These are phyloP conservation scores for Dryomyza anilis DNA, from an alignment of 2,888 invertebrate genomes.

Conservation along the genomic window DNA sequence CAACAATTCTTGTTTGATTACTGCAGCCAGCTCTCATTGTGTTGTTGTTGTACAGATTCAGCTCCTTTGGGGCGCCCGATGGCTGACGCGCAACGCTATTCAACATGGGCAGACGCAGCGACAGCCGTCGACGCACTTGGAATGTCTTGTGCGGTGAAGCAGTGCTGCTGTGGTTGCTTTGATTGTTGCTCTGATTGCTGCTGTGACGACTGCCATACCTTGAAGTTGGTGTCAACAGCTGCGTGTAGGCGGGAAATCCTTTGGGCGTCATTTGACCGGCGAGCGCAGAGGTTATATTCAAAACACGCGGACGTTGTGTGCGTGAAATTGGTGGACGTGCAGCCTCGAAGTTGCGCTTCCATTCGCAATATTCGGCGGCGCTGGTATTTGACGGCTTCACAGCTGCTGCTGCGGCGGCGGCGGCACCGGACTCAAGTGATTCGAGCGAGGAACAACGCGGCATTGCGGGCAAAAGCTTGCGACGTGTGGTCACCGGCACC, in stretches of 20 bases:
- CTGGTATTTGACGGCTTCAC: not conserved
- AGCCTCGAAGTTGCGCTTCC: not conserved
- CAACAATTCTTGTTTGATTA: too few relatives aligned
- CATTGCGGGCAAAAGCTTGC: constrained; percentile 39
- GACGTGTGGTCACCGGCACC: not conserved
- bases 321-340: not conserved
- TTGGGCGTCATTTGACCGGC: constrained; percentile 48
- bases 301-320: constrained; percentile 17
- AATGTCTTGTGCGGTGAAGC: not conserved
- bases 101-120: constrained; percentile 37
- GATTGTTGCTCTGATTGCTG: too few relatives aligned
- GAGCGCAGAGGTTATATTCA: constrained; percentile 41
- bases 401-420: not conserved
- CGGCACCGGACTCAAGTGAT: constrained; percentile 15
- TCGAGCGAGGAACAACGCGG: constrained; percentile 45
- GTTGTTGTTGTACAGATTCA: not conserved
- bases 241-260: constrained; percentile 49
- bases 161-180: too few relatives aligned
- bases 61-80: not conserved
- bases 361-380: not conserved
- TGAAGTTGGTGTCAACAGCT: not conserved
- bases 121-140: constrained; percentile 35
- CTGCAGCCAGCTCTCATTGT: not conserved
- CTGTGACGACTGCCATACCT: too few relatives aligned
- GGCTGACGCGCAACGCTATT: not conserved